phyloP scores from a whole-genome alignment of 2,888 invertebrate species.

The Coenonympha glycerion region DNA sequence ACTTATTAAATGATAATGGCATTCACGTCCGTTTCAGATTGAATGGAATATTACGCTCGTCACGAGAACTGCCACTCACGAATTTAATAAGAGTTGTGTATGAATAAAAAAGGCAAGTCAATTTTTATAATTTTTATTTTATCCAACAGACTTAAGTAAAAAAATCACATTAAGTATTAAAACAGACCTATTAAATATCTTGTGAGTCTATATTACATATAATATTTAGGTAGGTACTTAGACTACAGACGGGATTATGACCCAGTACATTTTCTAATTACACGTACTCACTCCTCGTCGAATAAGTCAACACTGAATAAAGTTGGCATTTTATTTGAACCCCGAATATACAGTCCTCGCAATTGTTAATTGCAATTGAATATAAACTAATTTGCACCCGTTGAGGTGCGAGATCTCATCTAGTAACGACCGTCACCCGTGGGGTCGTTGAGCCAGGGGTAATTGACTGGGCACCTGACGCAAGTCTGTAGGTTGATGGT shows the following conservation, averaged over 20 bases:
- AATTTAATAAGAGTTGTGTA: background rate
- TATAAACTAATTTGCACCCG: constrained; percentile 64
- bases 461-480: constrained; percentile 94
- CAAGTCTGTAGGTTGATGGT: constrained; percentile 95
- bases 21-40: background rate
- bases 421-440: constrained; percentile 92
- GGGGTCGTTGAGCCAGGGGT: constrained; percentile 96
- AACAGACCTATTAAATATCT: constrained; percentile 75
- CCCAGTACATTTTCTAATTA: constrained; percentile 72
- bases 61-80: background rate
- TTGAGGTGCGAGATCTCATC: constrained; percentile 65
- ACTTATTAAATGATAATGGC: background rate
- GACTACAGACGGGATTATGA: constrained; percentile 74
- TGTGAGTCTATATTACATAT: constrained; percentile 77
- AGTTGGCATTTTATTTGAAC: constrained; percentile 35
- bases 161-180: constrained; percentile 75
- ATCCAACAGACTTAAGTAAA: constrained; percentile 75
- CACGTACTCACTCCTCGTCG: constrained; percentile 56
- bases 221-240: constrained; percentile 72
- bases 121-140: constrained; percentile 62
- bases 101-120: constrained; percentile 14
- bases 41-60: background rate
- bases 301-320: constrained; percentile 31
- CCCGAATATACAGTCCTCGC: constrained; percentile 58
- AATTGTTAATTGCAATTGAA: constrained; percentile 55